phyloP scores from a whole-genome alignment of 2,888 invertebrate species.

The Dorcus hopei region DNA sequence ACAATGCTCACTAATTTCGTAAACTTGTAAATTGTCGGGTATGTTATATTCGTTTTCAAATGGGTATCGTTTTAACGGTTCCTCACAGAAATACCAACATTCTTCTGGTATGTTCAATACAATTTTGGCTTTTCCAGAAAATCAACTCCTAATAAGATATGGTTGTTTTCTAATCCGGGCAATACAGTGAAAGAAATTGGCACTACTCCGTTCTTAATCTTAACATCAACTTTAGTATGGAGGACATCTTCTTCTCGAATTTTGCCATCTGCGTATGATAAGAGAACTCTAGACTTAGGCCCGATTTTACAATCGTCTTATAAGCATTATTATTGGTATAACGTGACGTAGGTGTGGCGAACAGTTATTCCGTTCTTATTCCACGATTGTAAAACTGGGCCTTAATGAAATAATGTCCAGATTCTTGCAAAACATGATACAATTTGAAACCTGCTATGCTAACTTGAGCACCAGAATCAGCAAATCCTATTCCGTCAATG shows the following conservation, averaged over 20 bases:
- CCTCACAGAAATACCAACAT: too few relatives aligned
- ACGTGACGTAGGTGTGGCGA: too few relatives aligned
- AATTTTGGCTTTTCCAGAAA: neutral
- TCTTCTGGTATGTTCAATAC: too few relatives aligned
- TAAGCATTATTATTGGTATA: too few relatives aligned
- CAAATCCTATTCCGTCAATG: conserved; percentile 9
- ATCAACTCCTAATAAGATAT: neutral
- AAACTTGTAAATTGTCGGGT: too few relatives aligned
- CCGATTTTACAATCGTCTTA: too few relatives aligned
- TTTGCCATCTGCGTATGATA: neutral
- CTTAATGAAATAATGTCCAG: neutral
- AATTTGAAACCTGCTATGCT: conserved; percentile 10
- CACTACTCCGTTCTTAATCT: neutral
- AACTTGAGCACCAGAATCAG: conserved; percentile 14
- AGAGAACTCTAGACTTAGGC: too few relatives aligned
- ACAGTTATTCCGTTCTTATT: too few relatives aligned
- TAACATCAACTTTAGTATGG: conserved; percentile 3
- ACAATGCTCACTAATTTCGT: too few relatives aligned
- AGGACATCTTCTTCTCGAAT: neutral
- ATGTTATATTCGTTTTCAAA: too few relatives aligned
- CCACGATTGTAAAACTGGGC: too few relatives aligned
- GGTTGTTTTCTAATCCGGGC: neutral
- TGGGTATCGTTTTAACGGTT: too few relatives aligned
- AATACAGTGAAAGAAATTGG: neutral
- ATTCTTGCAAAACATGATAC: conserved; percentile 4